A percentile compares a stretch with the other conserved stretches of the same genome.
Conservation (phyloP, 2,888 invertebrate species). For the Rhimphoctona megacephalus region DNA sequence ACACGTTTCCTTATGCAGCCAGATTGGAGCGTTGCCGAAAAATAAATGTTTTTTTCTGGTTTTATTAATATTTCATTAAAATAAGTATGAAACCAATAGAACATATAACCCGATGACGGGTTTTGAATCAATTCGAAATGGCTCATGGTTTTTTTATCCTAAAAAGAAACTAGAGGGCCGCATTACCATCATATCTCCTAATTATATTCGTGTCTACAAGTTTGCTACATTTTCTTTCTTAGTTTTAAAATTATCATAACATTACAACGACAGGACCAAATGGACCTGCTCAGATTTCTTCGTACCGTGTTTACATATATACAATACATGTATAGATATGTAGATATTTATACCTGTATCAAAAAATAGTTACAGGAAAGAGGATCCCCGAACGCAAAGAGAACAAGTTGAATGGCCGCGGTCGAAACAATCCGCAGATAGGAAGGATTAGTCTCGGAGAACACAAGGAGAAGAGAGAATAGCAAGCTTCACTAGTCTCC, state of each 20-base stretch:
- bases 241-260: neutral
- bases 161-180: too few relatives aligned
- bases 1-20: too few relatives aligned
- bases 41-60: too few relatives aligned
- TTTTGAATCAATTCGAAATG: too few relatives aligned
- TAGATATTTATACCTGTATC: neutral
- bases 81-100: too few relatives aligned
- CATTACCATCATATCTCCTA: too few relatives aligned
- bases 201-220: too few relatives aligned
- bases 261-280: neutral
- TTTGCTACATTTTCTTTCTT: too few relatives aligned
- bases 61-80: too few relatives aligned
- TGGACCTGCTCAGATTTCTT: neutral
- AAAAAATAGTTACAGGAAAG: conserved; percentile 7
- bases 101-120: too few relatives aligned
- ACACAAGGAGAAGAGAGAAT: conserved; percentile 49
- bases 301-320: neutral
- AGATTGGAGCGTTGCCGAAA: too few relatives aligned
- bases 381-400: conserved; percentile 16
- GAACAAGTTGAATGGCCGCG: conserved; percentile 39
- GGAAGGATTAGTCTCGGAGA: conserved; percentile 47
- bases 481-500: conserved; percentile 50
- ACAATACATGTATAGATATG: neutral
- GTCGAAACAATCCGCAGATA: conserved; percentile 56
- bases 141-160: too few relatives aligned